Evolutionary conservation across 2,113 vertebrate species (phyloP), one percentile per base, ranked within the genome.

Genomic region (Paramormyrops kingsleyae): DNA sequence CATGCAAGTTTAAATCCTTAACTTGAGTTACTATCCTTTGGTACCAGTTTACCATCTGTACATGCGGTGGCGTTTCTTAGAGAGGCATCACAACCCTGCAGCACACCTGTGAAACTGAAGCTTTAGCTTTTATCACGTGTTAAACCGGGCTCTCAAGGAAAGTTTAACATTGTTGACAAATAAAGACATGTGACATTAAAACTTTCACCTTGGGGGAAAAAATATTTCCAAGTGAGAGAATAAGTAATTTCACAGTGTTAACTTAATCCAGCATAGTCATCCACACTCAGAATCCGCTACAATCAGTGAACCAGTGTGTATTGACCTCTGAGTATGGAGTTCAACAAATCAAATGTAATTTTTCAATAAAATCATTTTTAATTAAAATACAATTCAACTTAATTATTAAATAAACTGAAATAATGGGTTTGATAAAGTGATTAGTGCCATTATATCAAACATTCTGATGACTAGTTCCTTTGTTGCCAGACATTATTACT

Each of bases 211-310:
- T 62, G 59, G 8, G 24, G 59, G 21, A 1, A 1, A 66, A 27
- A 66, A 66, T 4, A 31, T 13, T n/a, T n/a, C 56, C 56, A 62
- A 62, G 66, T 70, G 46, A 50, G 27, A 77, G 31, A 88, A 35
- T 19, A 21, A 85, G 49, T 42, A 74, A 49, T 89, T 92, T 93
- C 91, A 92, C 91, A 91, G 92, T 90, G 87, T 39, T 56, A 39
- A 66, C 62, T 17, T 39, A 83, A 74, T 80, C 10, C n/a, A 21
- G 0, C 74, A 89, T 59, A 31, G 4, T 52, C 87, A 88, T 27
- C 88, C 91, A 39, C 39, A 47, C 84, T 35, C 31, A 47, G 59
- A 88, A 88, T 88, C 87, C 27, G 17, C 59, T 17, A 70, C 87
- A 74, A 83, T 44, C 39, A 83, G 15, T 77, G 70, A 77, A 77